Percentiles rank a stretch among this genome's conserved stretches.
These are phyloP conservation scores for Ispidina lecontei DNA, from an alignment of 2,797 vertebrate species.

Conservation along the genomic window DNA sequence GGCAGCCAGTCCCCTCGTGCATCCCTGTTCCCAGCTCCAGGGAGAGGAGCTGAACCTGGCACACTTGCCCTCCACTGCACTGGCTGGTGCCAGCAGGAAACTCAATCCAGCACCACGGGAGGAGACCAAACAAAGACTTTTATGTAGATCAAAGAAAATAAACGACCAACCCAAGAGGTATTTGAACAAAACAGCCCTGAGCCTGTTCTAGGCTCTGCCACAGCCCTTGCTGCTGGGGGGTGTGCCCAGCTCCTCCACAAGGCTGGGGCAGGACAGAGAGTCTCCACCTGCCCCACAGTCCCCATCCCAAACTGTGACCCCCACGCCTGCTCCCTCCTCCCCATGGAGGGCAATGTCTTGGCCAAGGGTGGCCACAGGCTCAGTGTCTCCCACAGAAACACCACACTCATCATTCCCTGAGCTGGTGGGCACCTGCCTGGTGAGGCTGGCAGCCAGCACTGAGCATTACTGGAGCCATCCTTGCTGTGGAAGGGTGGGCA, in stretches of 20 bases:
- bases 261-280: neutral
- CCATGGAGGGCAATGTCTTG: rapidly evolving
- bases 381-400: neutral
- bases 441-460: neutral
- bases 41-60: neutral
- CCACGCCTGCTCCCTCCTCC: neutral
- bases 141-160: neutral
- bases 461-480: neutral
- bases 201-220: neutral
- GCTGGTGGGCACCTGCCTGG: neutral
- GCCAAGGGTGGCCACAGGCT: rapidly evolving
- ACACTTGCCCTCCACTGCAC: neutral
- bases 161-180: neutral
- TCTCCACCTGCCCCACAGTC: neutral
- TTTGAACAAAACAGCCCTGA: constrained; percentile 18
- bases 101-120: neutral
- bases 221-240: neutral
- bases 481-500: rapidly evolving
- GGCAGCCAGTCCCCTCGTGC: neutral
- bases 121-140: constrained; percentile 46
- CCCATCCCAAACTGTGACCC: neutral
- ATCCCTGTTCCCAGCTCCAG: neutral
- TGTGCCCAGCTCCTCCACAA: rapidly evolving
- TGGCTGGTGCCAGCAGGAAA: constrained; percentile 3
- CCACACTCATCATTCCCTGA: rapidly evolving